Evolutionary conservation across 2,113 vertebrate genomes (phyloP), one percentile per base, ranked within the genome.

Genomic region (Clarias gariepinus): DNA sequence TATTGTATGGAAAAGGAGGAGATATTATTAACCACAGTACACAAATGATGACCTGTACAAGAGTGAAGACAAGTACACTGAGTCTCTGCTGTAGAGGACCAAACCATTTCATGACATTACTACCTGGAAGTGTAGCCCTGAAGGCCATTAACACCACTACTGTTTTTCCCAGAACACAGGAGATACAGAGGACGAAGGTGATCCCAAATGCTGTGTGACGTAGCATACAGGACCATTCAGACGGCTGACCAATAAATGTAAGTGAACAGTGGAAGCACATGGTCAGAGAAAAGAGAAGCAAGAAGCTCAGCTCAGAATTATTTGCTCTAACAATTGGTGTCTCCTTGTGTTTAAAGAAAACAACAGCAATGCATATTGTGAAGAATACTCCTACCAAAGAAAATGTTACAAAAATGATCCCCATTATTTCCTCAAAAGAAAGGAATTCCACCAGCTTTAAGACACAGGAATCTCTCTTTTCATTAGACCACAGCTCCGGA

Each of bases 301-400:
- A 83, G 85, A 92, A 92, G 66, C 91, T 92, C 60, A 92, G 76
- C 74, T 92, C 91, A 58, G 88, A 90, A 79, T 92, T 92, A 47
- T 92, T 92, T 52, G 79, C 79, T 41, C 79, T 23, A 25, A 81
- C 79, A 41, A 92, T 89, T 16, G 91, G 91, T 1, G 90, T 92
- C 68, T 92, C 88, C 57, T 86, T 91, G 47, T 91, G 77, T 63
- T 74, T 74, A 81, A 89, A 90, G 63, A 92, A 92, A 47, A 89
- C 36, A 8, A 89, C 74, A 41, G 81, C 81, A 77, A 87, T 88
- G 12, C 68, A 63, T n/a, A 86, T 53, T 23, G 89, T 90, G 28
- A 88, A 63, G 13, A 21, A 84, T 2, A 16, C 33, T 61, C 79
- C 79, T 52, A 88, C 61, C 53, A 91, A 85, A 82, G 91, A 89